Evolutionary conservation across 2,888 invertebrate species (phyloP).

Genomic region (Parascotia fuliginaria): DNA sequence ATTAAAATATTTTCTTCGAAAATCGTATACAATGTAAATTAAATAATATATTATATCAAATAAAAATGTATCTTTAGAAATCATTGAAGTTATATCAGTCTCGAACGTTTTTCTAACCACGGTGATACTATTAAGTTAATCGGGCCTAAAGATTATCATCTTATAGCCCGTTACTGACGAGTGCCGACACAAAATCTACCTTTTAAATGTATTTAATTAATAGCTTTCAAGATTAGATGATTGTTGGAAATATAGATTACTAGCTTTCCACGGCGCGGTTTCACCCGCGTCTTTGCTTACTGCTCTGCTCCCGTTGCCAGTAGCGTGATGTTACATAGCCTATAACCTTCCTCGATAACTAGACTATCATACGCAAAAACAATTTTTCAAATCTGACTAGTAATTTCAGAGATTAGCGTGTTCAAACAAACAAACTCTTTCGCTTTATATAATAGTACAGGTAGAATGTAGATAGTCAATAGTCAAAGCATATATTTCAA

Average conservation of each 20-base stretch:
- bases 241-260: slow-evolving; percentile 1
- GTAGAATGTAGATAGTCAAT: neutral
- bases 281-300: too few species aligned
- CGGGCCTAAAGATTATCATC: slow-evolving; percentile 46
- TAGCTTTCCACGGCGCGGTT: too few species aligned
- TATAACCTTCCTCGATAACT: too few species aligned
- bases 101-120: slow-evolving; percentile 7
- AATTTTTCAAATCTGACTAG: too few species aligned
- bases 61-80: neutral
- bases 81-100: neutral
- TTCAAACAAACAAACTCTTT: too few species aligned
- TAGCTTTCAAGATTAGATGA: slow-evolving; percentile 7
- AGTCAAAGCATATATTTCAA: too few species aligned
- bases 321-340: too few species aligned
- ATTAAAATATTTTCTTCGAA: too few species aligned
- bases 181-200: slow-evolving; percentile 20
- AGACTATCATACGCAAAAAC: too few species aligned
- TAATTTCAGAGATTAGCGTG: too few species aligned
- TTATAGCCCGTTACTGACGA: slow-evolving; percentile 38
- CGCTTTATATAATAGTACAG: too few species aligned
- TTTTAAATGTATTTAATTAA: slow-evolving; percentile 20
- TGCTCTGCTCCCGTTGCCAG: too few species aligned
- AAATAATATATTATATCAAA: neutral
- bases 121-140: slow-evolving; percentile 8
- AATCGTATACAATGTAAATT: neutral